A percentile compares a stretch with the other conserved stretches of the same genome.
Evolutionary conservation across 2,113 vertebrate genomes (phyloP).

Genomic region (Leucosticte australis): DNA sequence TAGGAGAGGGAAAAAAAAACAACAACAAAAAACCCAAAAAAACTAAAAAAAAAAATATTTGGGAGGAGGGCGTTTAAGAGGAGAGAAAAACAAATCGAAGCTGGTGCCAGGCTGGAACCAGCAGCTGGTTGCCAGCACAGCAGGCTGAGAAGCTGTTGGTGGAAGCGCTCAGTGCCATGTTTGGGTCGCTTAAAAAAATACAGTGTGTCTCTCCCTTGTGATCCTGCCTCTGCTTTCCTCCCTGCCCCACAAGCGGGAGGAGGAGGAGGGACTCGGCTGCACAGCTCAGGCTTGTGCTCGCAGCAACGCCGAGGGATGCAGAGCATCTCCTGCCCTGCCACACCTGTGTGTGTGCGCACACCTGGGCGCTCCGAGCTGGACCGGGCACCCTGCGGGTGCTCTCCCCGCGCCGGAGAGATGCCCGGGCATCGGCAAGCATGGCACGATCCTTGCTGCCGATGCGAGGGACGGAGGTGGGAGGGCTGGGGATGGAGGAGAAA

Average conservation of each 20-base stretch:
- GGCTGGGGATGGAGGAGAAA: background rate
- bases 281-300: background rate
- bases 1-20: background rate
- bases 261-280: background rate
- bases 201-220: background rate
- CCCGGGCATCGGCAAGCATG: background rate
- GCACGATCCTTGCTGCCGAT: background rate
- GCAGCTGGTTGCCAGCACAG: background rate
- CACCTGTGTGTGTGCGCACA: background rate
- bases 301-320: background rate
- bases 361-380: background rate
- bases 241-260: background rate
- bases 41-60: background rate
- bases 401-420: accelerated
- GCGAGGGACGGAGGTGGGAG: background rate
- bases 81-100: slow-evolving; percentile 12
- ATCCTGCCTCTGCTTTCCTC: background rate
- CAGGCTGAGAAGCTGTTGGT: slow-evolving; percentile 12
- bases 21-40: too few species aligned
- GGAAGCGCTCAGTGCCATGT: background rate
- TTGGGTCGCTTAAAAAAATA: slow-evolving; percentile 1
- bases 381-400: accelerated
- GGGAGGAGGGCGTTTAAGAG: background rate
- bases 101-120: background rate
- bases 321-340: accelerated